These are phyloP conservation scores for Tauraco erythrolophus DNA, from an alignment of 2,113 vertebrate species.

Conservation along the genomic window DNA sequence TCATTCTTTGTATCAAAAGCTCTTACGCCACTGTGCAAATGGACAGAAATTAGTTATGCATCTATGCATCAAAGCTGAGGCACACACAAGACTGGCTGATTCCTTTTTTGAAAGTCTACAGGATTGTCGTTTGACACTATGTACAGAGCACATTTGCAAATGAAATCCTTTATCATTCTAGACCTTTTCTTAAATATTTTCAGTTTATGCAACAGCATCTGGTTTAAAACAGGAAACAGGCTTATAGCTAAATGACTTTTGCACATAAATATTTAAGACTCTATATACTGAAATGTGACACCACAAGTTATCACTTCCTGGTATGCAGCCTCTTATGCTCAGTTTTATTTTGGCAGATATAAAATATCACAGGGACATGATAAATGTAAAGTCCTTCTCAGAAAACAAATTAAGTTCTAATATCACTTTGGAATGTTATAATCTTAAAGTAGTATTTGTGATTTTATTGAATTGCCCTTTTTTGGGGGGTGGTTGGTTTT, in stretches of 20 bases:
- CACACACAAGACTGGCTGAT: neutral
- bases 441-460: neutral
- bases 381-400: slow-evolving; percentile 31
- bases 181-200: slow-evolving; percentile 66
- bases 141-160: slow-evolving; percentile 44
- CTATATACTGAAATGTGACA: slow-evolving; percentile 69
- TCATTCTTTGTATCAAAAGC: neutral
- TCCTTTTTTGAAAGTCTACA: slow-evolving; percentile 2
- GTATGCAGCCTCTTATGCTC: slow-evolving; percentile 62
- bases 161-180: slow-evolving; percentile 50
- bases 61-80: neutral
- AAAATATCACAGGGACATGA: slow-evolving; percentile 49
- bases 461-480: neutral
- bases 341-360: slow-evolving; percentile 64
- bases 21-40: neutral
- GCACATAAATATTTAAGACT: slow-evolving; percentile 72
- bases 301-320: slow-evolving; percentile 58
- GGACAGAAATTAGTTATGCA: neutral
- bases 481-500: accelerated
- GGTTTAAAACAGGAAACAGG: slow-evolving; percentile 76
- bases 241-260: slow-evolving; percentile 64
- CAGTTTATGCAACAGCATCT: slow-evolving; percentile 62
- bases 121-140: slow-evolving; percentile 30
- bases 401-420: slow-evolving; percentile 38
- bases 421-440: slow-evolving; percentile 13